Base-by-base conservation (phyloP, 2,797 vertebrate genomes). In the Anableps anableps region DNA sequence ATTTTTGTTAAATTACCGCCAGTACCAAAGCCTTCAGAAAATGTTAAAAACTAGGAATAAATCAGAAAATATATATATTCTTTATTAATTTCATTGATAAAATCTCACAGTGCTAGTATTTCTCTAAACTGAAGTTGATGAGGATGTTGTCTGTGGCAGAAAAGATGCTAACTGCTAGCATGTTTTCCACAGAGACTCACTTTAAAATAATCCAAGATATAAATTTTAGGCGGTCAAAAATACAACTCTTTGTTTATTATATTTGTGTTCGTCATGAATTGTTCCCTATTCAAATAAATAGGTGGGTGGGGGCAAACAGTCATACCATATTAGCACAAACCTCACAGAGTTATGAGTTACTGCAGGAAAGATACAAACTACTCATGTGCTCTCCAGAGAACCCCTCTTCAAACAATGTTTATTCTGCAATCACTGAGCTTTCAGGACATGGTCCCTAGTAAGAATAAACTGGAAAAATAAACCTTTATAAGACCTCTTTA, bases 341-440 rank as follows among this genome's bases (percentile, higher is more conserved):
- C 14, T 62, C 4, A 62, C 0, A 62, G 31, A 62, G 29, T 34
- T 62, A 17, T 26, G 11, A 8, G 23, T 17, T 53, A 53, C 19
- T n/a, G 53, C 8, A 11, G n/a, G 10, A 4, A 64, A 36, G 29
- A 64, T 36, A 11, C 34, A 23, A 38, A 10, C 17, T 41, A 19
- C 64, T 23, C 4, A 4, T 68, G 11, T 23, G 19, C 9, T 23
- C 9, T 10, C 36, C 9, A 66, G 19, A 23, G 62, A 21, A 38
- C 19, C 62, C 36, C 9, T 34, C 38, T 87, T 77, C n/a, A 75
- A 58, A 66, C 78, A 51, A 21, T 7, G 1, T 34, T 23, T 26
- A 17, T n/a, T 80, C 73, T 38, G 38, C 1, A 38, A 23, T 43
- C 45, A 31, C 7, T 34, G 13, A 34, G 29, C 10, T 51, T 51